phyloP scores from a whole-genome alignment of 2,888 invertebrate genomes.

The Geophilus truncorum region DNA sequence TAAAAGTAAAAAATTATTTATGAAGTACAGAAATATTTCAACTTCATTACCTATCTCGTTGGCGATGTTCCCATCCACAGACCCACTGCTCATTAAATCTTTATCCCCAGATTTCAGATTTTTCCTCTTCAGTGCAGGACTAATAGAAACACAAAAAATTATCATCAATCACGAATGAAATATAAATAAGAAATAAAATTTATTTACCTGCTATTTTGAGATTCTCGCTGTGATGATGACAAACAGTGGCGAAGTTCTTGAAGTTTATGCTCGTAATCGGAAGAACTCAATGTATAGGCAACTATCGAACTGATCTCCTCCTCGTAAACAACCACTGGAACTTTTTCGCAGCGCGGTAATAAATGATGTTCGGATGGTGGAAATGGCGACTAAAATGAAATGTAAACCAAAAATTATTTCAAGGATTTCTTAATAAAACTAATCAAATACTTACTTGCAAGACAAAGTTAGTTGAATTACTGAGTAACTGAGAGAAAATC shows the following conservation, averaged over 20 bases:
- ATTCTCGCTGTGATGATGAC: slow-evolving; percentile 31
- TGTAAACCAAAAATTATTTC: too few species aligned
- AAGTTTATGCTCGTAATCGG: slow-evolving; percentile 63
- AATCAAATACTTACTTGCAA: slow-evolving; percentile 35
- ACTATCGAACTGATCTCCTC: slow-evolving; percentile 78
- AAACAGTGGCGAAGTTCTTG: slow-evolving; percentile 49
- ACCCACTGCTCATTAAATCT: background rate
- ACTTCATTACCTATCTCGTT: background rate
- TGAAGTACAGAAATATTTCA: background rate
- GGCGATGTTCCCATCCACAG: background rate
- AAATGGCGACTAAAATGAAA: slow-evolving; percentile 56
- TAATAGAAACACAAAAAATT: slow-evolving; percentile 32
- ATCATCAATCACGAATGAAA: background rate
- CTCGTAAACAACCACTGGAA: slow-evolving; percentile 66
- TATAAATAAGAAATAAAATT: background rate
- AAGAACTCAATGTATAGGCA: slow-evolving; percentile 70
- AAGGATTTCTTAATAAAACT: too few species aligned
- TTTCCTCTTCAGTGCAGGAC: slow-evolving; percentile 37
- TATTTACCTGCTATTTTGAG: slow-evolving; percentile 28
- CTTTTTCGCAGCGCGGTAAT: slow-evolving; percentile 55
- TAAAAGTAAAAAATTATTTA: background rate
- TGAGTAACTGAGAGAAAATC: slow-evolving; percentile 63
- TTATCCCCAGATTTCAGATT: slow-evolving; percentile 5
- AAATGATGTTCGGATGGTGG: slow-evolving; percentile 65
- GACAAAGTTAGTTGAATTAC: slow-evolving; percentile 53